Base-by-base conservation (phyloP, 2,113 vertebrate species). In the Stercorarius parasiticus region DNA sequence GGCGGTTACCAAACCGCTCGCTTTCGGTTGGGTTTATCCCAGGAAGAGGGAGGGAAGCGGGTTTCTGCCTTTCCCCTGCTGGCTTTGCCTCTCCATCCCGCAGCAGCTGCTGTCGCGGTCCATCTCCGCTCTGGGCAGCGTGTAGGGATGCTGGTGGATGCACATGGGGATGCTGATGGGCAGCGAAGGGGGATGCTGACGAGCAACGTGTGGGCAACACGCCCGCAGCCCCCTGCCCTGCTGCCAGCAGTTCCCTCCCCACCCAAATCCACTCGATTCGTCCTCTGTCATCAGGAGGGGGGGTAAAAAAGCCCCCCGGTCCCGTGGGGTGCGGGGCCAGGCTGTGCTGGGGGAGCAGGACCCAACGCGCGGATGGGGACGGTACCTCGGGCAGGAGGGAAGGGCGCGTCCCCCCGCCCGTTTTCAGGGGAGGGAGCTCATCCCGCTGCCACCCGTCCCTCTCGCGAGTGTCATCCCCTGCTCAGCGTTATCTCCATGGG, bases 301-400 rank as follows among this genome's bases (percentile, higher is more conserved):
- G 21, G 21, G 34, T 25, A 12, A 34, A 43, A 15, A 65, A 42
- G 25, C 40, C 17, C 43, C 23, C 3, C 1, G 43, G 32, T 59
- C 11, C 50, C 4, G 0, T 0, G 26, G 67, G 40, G 77, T 10
- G 58, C 6, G 2, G 29, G 61, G 23, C 7, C 1, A 5, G n/a
- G 43, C n/a, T 40, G 13, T 12, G 13, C 27, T 9, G n/a, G 40
- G 50, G 81, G 42, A 62, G n/a, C 67, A 13, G 45, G 14, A 59
- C 58, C 34, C 32, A 8, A 13, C 4, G 56, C 20, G 36, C 50
- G 14, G 21, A 6, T 10, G 12, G 50, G 6, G 26, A 17, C 15
- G 26, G 14, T 36, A 30, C 34, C n/a, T 11, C 27, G 74, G 42
- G 56, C 27, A 15, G 81, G 30, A 26, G 40, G 56, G 62, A n/a